Base-by-base conservation (phyloP, 1,140 invertebrate genomes). In the Druon quercuslanigerum region DNA sequence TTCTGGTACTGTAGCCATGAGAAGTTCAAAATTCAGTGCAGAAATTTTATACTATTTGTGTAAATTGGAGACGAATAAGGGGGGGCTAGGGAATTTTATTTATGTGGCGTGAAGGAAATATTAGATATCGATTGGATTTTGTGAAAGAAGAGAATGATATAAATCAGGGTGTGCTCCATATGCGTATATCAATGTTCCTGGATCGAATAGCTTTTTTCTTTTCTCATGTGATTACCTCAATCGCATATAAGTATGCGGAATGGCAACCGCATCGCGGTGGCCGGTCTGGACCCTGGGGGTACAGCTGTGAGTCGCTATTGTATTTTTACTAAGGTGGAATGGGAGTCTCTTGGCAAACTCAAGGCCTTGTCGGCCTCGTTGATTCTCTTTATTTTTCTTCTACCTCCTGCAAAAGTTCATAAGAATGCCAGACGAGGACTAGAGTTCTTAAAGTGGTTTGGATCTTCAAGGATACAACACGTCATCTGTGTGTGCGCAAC, bases 261-360 rank as follows among this genome's bases (percentile, higher is more conserved):
- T 66, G 60, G 14, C 40, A 66, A 66, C 40, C 77, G 56, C 50
- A 60, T 74, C 57, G 70, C 72, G 51, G 71, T 73, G 71, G 50
- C 14, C 56, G 71, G 72, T 74, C 71, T 75, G 72, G 60, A 73
- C 66, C 77, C 77, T 46, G n/a, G 57, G 54, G 77, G 70, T 50
- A 79, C 78, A 79, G 73, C 78, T 79, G 78, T 56, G 74, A 75
- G 78, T 75, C 57, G 60, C 74, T 79, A 79, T 79, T 79, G 78
- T 79, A 73, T 79, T 79, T 79, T 79, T 79, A 79, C 66, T 51
- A 52, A 54, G 19, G 51, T 76, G 40, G 70, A 52, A 66, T 66
- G 60, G 60, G 60, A 66, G 33, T 66, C 60, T 40, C 60, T 66
- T 40, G 60, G 60, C 60, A 46, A 66, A 66, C 72, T 78, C 66